These are phyloP conservation scores for Geopemphigus sp. DNA, from an alignment of 1,140 invertebrate species.

Conservation along the genomic window DNA sequence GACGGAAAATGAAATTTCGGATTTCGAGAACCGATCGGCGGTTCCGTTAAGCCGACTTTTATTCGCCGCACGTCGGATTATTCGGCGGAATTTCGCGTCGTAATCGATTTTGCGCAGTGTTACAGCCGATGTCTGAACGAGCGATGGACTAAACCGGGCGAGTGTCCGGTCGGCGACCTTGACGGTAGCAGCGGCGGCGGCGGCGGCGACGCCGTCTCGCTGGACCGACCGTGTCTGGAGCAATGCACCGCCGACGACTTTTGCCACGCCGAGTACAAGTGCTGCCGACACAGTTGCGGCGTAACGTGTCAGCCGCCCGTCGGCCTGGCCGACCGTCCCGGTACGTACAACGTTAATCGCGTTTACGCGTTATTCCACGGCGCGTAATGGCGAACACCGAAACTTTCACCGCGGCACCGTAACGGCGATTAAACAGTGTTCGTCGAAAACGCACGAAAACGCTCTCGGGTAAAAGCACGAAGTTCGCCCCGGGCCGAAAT, in stretches of 20 bases:
- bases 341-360: constrained; percentile 51
- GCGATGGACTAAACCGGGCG: constrained; percentile 54
- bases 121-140: constrained; percentile 47
- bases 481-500: no score
- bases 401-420: no score
- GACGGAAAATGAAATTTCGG: no score
- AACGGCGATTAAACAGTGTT: no score
- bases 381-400: no score
- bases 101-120: constrained; percentile 39
- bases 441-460: no score
- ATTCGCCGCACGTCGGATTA: no score
- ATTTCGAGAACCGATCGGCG: no score
- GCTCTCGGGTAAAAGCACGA: no score
- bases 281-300: constrained; percentile 66
- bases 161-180: constrained; percentile 53
- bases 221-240: constrained; percentile 62
- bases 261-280: constrained; percentile 65
- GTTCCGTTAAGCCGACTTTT: no score
- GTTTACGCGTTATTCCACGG: no score
- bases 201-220: constrained; percentile 53
- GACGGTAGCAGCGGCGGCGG: constrained; percentile 50
- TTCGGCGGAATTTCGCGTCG: no score
- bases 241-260: constrained; percentile 64
- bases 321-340: constrained; percentile 57
- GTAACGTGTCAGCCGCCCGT: constrained; percentile 63